Conservation (phyloP, 1,140 invertebrate species). For the Drosophila kikkawai region DNA sequence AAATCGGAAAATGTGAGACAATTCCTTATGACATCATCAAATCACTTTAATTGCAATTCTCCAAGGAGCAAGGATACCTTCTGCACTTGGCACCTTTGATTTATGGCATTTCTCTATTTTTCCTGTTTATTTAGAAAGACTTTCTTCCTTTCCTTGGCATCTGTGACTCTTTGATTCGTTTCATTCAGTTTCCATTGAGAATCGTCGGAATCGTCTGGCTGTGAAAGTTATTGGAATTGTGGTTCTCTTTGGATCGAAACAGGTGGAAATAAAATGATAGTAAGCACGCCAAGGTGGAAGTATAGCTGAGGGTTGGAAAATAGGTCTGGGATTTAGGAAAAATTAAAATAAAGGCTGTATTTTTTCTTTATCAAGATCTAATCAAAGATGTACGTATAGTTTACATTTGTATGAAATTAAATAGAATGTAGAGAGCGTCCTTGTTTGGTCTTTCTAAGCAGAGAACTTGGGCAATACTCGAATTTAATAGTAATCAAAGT, state of each 20-base stretch:
- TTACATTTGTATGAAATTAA: background rate
- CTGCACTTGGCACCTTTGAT: slow-evolving; percentile 13
- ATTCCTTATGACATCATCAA: slow-evolving; percentile 43
- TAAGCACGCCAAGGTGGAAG: background rate
- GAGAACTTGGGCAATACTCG: too few species aligned
- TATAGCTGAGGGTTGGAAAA: background rate
- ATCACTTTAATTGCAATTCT: slow-evolving; percentile 34
- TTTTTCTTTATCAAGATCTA: background rate
- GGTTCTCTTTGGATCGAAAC: background rate
- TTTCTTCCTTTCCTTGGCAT: background rate
- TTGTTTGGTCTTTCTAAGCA: too few species aligned
- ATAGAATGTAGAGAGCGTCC: background rate
- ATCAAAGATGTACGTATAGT: background rate
- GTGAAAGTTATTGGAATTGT: slow-evolving; percentile 12
- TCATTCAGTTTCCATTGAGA: slow-evolving; percentile 5
- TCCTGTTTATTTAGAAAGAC: background rate
- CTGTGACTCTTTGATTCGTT: slow-evolving; percentile 8
- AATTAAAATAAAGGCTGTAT: background rate
- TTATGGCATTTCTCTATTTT: slow-evolving; percentile 5
- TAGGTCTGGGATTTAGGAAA: background rate
- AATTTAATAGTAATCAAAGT: too few species aligned
- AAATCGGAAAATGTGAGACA: slow-evolving; percentile 45
- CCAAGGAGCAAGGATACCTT: background rate
- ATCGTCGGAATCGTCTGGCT: slow-evolving; percentile 12
- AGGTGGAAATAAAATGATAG: slow-evolving; percentile 19